phyloP scores from a whole-genome alignment of 2,888 invertebrate species.

The Aporophyla lueneburgensis region DNA sequence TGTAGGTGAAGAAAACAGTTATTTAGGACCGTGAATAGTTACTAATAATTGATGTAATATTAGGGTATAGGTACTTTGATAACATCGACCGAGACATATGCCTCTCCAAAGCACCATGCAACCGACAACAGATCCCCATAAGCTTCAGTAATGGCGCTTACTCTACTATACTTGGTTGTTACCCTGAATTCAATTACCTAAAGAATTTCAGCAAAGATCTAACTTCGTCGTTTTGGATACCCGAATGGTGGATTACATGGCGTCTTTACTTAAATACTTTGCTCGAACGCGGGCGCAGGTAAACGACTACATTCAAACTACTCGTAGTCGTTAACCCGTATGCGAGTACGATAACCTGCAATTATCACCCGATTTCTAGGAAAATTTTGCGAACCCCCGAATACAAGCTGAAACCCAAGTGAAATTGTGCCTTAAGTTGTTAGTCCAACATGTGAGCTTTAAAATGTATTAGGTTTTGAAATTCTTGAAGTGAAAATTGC shows the following conservation, averaged over 20 bases:
- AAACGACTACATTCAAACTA: neutral
- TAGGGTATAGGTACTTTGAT: neutral
- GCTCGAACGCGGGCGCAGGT: neutral
- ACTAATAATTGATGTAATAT: neutral
- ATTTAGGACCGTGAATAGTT: neutral
- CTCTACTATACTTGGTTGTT: neutral
- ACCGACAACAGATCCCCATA: neutral
- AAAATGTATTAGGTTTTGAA: neutral
- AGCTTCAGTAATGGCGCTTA: neutral
- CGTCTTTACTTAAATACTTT: neutral
- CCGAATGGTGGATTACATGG: neutral
- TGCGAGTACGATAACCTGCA: neutral
- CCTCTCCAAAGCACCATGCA: neutral
- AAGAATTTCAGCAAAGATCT: neutral
- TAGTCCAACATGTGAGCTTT: neutral
- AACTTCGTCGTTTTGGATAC: neutral
- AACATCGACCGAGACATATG: neutral
- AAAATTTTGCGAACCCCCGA: neutral
- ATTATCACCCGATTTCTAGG: neutral
- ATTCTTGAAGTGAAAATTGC: neutral
- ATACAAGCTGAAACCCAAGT: no score
- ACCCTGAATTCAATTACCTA: neutral
- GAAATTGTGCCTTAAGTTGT: neutral
- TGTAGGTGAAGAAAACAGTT: constrained; percentile 67
- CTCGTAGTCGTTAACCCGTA: neutral